A percentile compares a stretch with the other conserved stretches of the same genome.
These are phyloP conservation scores for Pithys albifrons DNA, from an alignment of 2,113 vertebrate genomes.

Conservation along the genomic window DNA sequence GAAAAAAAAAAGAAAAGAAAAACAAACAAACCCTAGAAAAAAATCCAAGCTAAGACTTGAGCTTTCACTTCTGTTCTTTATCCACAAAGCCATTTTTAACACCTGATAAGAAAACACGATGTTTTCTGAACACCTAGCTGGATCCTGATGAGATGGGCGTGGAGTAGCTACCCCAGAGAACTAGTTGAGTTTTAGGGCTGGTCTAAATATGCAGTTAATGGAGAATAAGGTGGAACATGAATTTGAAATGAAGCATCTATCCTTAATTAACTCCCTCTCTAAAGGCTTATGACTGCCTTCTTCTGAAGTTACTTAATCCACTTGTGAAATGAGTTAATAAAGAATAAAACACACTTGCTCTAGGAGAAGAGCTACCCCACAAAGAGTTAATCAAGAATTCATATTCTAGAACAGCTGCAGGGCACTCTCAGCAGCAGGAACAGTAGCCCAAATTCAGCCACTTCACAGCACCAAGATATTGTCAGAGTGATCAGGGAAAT, in stretches of 20 bases:
- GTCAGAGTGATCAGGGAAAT: neutral
- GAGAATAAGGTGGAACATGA: neutral
- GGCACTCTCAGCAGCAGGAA: neutral
- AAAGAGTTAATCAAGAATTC: neutral
- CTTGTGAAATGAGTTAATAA: neutral
- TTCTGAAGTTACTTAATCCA: constrained; percentile 2
- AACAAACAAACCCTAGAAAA: too few relatives aligned
- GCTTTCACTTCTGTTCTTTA: neutral
- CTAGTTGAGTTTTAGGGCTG: neutral
- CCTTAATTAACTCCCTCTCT: neutral
- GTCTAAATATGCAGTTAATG: neutral
- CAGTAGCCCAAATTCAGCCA: neutral
- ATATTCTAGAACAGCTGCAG: neutral
- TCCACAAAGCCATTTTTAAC: neutral
- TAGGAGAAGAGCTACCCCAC: neutral
- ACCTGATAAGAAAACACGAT: neutral
- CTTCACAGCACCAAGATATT: neutral
- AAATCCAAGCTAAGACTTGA: neutral
- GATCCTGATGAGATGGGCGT: neutral
- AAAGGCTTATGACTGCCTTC: neutral
- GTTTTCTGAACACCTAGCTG: neutral
- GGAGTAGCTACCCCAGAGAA: neutral
- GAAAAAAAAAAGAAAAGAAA: neutral
- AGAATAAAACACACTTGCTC: neutral
- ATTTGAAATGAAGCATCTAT: constrained; percentile 6